These are phyloP conservation scores for Drosophila colorata DNA, from an alignment of 2,888 invertebrate species.

Conservation along the genomic window DNA sequence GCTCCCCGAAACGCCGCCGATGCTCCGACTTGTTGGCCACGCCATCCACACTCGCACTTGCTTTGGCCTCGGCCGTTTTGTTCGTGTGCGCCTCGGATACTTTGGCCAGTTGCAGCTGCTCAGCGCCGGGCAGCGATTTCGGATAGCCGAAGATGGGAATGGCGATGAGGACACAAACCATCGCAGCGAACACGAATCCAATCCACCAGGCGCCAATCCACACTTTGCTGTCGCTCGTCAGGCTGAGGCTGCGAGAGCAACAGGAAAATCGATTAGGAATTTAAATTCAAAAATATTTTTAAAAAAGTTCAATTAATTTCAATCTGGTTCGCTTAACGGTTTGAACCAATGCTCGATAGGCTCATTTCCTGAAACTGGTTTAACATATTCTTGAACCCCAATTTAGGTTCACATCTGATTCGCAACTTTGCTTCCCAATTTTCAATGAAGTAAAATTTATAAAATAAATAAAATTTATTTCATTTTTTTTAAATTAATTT, in stretches of 20 bases:
- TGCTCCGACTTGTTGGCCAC: slow-evolving; percentile 74
- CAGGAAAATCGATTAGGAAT: not conserved
- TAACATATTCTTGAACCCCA: too few relatives aligned
- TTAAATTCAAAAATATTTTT: too few relatives aligned
- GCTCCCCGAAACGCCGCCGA: slow-evolving; percentile 86
- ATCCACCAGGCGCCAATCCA: slow-evolving; percentile 97
- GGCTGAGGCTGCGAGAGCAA: slow-evolving; percentile 87
- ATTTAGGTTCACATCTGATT: too few relatives aligned
- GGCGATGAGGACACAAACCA: slow-evolving; percentile 89
- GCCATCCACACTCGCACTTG: not conserved
- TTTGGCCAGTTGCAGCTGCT: slow-evolving; percentile 88
- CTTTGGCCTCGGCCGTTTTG: slow-evolving; percentile 81
- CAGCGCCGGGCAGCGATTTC: slow-evolving; percentile 90
- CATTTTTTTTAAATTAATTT: too few relatives aligned
- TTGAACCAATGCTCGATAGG: too few relatives aligned
- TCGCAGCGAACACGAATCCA: slow-evolving; percentile 90
- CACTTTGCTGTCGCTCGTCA: slow-evolving; percentile 89
- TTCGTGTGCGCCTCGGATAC: slow-evolving; percentile 89
- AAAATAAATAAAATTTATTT: too few relatives aligned
- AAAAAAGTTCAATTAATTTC: too few relatives aligned
- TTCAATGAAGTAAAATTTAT: too few relatives aligned
- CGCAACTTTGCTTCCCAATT: too few relatives aligned
- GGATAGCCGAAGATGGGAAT: slow-evolving; percentile 91
- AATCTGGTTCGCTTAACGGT: too few relatives aligned
- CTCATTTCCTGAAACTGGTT: too few relatives aligned